Percentiles rank a stretch among this genome's conserved stretches.
Conservation (phyloP, 2,888 invertebrate species). For the Pollenia griseotomentosa region DNA sequence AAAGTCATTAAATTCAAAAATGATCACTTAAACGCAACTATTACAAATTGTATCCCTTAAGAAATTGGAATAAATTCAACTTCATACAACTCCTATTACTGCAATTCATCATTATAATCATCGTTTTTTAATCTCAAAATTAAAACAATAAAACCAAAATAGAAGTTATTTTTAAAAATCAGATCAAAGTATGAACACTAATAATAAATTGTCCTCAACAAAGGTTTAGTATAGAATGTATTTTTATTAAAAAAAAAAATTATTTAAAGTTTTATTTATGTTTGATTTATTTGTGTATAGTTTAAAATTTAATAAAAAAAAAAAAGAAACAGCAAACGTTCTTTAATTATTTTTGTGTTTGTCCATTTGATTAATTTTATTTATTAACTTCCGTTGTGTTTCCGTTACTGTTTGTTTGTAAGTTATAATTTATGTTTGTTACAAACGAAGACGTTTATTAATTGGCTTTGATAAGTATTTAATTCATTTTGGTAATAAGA, state of each 20-base stretch:
- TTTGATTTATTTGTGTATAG: conserved; percentile 51
- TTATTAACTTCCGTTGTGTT: conserved; percentile 37
- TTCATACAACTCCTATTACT: conserved; percentile 36
- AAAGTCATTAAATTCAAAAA: conserved; percentile 32
- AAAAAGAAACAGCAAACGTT: neutral
- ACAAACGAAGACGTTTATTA: neutral
- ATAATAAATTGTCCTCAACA: conserved; percentile 56
- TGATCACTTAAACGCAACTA: conserved; percentile 21
- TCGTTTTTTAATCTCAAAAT: conserved; percentile 43
- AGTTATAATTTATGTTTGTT: conserved; percentile 64
- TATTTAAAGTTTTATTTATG: conserved; percentile 32
- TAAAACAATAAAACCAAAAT: neutral
- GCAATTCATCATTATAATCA: conserved; percentile 47
- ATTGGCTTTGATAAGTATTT: conserved; percentile 25
- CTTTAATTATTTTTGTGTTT: conserved; percentile 24
- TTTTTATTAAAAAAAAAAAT: conserved; percentile 39
- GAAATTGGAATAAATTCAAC: conserved; percentile 48
- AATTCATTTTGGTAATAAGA: conserved; percentile 7
- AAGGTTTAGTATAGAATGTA: conserved; percentile 69
- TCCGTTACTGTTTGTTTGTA: conserved; percentile 42
- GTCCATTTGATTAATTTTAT: conserved; percentile 23
- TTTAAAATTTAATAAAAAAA: conserved; percentile 13
- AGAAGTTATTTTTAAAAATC: conserved; percentile 4
- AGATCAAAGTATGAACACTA: conserved; percentile 44
- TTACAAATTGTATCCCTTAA: conserved; percentile 1